Percentiles rank a stretch among this genome's conserved stretches.
Conservation (phyloP, 2,113 vertebrate genomes). For the Callaeas wilsoni region DNA sequence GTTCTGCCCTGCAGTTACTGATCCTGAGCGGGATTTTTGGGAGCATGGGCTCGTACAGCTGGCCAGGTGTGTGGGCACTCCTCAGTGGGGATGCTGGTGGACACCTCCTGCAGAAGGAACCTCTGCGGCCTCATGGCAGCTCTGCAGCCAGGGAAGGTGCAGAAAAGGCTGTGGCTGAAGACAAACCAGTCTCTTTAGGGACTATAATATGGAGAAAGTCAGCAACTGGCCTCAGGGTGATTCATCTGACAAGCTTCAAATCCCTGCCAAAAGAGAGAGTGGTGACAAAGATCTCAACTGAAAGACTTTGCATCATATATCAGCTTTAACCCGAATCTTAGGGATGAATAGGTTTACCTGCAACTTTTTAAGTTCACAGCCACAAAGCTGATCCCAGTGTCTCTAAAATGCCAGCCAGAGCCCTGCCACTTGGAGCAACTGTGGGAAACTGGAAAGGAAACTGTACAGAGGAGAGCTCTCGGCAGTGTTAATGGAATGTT, state of each 20-base stretch:
- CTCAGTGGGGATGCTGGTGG: background rate
- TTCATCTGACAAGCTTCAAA: background rate
- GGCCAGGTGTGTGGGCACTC: background rate
- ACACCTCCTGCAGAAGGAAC: background rate
- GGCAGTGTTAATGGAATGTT: background rate
- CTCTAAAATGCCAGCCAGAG: background rate
- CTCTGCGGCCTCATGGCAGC: rapidly evolving
- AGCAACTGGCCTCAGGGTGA: background rate
- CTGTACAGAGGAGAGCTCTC: background rate
- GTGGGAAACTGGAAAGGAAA: background rate
- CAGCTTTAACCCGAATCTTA: rapidly evolving
- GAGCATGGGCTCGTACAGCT: background rate
- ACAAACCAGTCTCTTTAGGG: background rate
- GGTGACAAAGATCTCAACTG: background rate
- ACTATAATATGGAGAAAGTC: background rate
- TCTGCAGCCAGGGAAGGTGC: background rate
- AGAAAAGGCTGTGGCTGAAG: background rate
- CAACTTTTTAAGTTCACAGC: background rate
- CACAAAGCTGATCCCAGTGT: background rate
- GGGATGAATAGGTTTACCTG: background rate
- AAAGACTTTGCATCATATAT: background rate
- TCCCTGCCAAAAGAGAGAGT: background rate
- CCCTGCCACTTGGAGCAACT: background rate
- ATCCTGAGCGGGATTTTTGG: background rate
- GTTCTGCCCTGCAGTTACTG: background rate